Base-by-base conservation (phyloP, 2,797 vertebrate genomes). In the Syndactyla subalaris region DNA sequence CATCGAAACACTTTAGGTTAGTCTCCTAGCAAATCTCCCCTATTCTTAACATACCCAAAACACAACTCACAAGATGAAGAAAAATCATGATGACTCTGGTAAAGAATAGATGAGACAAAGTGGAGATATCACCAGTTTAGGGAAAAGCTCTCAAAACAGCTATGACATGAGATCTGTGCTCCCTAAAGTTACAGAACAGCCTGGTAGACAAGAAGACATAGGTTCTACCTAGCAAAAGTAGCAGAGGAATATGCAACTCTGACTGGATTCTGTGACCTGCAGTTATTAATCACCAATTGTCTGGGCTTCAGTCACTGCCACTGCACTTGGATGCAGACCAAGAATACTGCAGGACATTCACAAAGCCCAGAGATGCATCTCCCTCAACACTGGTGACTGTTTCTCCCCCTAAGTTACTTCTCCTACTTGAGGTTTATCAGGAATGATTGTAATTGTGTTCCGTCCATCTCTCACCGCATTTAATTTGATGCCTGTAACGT, bases 71-170 rank as follows among this genome's bases (percentile, higher is more conserved):
- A n/a, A 62, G 14, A 52, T 12, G 3, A 78, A 83, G 74, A 84
- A 27, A 54, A 67, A 36, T 14, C 2, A 0, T 63, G 73, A 52
- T 34, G 52, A 7, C 13, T 71, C 38, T 83, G 61, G 80, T 65
- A 72, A 93, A 92, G 78, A 91, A 85, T 3, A 85, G 34, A 85
- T 58, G 75, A 88, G 38, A 68, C 12, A 45, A 93, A 94, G 41
- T 27, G 32, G 77, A 74, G 89, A 58, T 32, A 43, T 27, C 46
- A 77, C 7, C 32, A 83, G 54, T 9, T 51, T 61, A 85, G 67
- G 46, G 30, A 36, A 85, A 75, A 90, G 51, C 21, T 48, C 70
- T 34, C 59, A 34, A 30, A 88, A 61, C 49, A 41, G 13, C 32
- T 7, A 9, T 45, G 51, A 34, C 23, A 23, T 6, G 46, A 79